Percentiles rank a stretch among this genome's conserved stretches.
Conservation (phyloP, 2,113 vertebrate genomes). For the Apteryx owenii region DNA sequence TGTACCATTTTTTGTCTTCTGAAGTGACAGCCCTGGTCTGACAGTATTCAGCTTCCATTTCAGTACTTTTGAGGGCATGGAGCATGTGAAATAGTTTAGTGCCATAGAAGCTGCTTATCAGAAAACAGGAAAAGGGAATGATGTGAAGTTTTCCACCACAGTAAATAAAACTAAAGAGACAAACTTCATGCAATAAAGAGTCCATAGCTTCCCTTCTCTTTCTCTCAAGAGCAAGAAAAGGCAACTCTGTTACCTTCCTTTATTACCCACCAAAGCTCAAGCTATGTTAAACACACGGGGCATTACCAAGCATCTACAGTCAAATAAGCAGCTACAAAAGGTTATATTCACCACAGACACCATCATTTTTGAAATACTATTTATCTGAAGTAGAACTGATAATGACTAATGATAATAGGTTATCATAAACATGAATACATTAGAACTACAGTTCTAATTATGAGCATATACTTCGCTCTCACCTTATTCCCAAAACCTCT, state of each 20-base stretch:
- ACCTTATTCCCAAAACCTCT: not conserved
- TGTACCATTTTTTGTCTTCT: not conserved
- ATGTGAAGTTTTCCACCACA: not conserved
- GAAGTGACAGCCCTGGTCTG: not conserved
- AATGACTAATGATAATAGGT: not conserved
- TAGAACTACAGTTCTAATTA: not conserved
- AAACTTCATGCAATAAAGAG: not conserved
- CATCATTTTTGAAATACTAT: not conserved
- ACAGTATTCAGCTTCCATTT: not conserved
- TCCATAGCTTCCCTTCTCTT: not conserved
- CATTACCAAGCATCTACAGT: not conserved
- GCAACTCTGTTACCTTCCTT: not conserved
- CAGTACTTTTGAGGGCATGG: accelerated
- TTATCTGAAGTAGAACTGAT: not conserved
- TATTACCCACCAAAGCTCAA: not conserved
- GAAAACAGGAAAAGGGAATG: not conserved
- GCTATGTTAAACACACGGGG: not conserved
- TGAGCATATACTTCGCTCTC: not conserved
- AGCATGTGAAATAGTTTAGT: not conserved
- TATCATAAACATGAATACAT: not conserved
- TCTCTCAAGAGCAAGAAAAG: not conserved
- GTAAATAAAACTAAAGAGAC: not conserved
- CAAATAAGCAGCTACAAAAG: not conserved
- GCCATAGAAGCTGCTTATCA: not conserved
- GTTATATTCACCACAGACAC: not conserved